Conservation (phyloP, 2,888 invertebrate species). For the Drosophila gaucha region DNA sequence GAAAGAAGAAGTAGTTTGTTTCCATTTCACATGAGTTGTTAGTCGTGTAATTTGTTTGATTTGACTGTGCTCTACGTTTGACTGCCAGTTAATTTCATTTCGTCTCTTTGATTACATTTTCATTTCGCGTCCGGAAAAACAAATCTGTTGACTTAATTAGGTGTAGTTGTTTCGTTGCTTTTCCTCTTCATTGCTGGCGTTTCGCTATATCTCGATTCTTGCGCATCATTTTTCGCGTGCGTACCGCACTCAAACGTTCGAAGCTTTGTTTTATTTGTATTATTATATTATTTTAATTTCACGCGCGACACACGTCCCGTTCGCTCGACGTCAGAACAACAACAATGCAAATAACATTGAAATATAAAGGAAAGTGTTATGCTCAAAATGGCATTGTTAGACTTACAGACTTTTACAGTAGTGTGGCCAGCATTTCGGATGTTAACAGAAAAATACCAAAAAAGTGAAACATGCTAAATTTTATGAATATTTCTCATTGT, state of each 20-base stretch:
- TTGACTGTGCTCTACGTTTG: conserved; percentile 31
- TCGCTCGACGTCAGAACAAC: conserved; percentile 53
- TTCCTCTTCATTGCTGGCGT: conserved; percentile 12
- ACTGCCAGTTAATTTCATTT: conserved; percentile 29
- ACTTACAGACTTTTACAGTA: background rate
- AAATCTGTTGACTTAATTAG: conserved; percentile 34
- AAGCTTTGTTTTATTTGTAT: conserved; percentile 27
- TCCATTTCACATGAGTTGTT: conserved; percentile 55
- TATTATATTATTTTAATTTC: conserved; percentile 31
- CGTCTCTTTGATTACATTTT: conserved; percentile 39
- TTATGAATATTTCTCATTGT: background rate
- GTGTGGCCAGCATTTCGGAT: conserved; percentile 23
- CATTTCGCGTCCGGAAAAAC: conserved; percentile 29
- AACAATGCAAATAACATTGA: conserved; percentile 34
- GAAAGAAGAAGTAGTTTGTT: conserved; percentile 42
- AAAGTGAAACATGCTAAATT: background rate
- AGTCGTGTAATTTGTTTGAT: conserved; percentile 19
- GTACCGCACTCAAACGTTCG: conserved; percentile 36
- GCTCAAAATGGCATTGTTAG: conserved; percentile 35
- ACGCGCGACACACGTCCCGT: conserved; percentile 41
- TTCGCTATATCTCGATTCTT: conserved; percentile 17
- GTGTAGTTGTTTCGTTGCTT: conserved; percentile 13
- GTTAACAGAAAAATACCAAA: conserved; percentile 7
- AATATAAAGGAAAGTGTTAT: conserved; percentile 4
- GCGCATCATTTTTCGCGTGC: conserved; percentile 32